A percentile compares a stretch with the other conserved stretches of the same genome.
phyloP scores from a whole-genome alignment of 2,113 vertebrate genomes.

The Aramus guarauna region DNA sequence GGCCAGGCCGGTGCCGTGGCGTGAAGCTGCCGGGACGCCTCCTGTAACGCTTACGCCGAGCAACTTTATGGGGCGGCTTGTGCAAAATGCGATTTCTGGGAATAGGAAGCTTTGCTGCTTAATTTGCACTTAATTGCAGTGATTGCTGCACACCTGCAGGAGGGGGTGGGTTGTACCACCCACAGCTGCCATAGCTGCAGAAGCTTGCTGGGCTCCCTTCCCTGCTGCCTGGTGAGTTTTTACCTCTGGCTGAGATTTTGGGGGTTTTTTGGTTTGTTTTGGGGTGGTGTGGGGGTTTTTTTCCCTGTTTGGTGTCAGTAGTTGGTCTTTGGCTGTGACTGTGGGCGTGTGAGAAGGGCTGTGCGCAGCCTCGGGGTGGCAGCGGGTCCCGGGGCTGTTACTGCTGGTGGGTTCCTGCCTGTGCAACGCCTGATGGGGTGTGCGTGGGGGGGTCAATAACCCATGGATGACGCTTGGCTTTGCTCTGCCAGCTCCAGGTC shows the following conservation, averaged over 20 bases:
- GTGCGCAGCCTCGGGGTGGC: accelerated
- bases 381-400: accelerated
- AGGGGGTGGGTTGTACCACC: background rate
- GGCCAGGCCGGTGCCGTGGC: background rate
- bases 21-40: background rate
- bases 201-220: background rate
- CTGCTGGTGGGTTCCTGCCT: background rate
- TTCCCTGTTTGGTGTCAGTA: background rate
- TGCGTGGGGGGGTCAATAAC: accelerated
- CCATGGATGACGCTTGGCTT: background rate
- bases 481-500: background rate
- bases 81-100: background rate
- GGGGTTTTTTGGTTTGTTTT: background rate
- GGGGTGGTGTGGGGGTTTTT: background rate
- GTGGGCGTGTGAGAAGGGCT: background rate
- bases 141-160: background rate
- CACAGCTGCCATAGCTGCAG: background rate
- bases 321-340: background rate
- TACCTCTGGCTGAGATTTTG: background rate
- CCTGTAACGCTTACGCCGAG: background rate
- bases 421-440: accelerated
- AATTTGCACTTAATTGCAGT: background rate
- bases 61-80: accelerated
- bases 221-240: background rate
- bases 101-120: background rate